phyloP scores from a whole-genome alignment of 2,888 invertebrate species.

The Apotomis turbidana region DNA sequence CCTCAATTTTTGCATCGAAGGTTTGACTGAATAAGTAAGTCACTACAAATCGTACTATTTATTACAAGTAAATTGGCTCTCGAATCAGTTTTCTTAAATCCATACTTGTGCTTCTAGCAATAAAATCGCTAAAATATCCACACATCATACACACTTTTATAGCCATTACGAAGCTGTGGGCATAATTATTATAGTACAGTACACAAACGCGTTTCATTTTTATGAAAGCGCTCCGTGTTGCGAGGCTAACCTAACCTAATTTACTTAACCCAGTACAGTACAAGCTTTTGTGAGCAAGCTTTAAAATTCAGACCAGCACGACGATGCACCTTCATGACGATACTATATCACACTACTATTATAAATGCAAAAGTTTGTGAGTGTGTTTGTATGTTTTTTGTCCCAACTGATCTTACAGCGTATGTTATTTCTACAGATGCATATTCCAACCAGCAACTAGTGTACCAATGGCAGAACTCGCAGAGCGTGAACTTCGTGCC shows the following conservation, averaged over 20 bases:
- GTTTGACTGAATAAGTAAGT: too few relatives aligned
- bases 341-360: too few relatives aligned
- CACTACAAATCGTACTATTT: too few relatives aligned
- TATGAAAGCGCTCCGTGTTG: constrained; percentile 3
- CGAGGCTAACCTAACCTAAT: constrained; percentile 10
- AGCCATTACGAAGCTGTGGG: neutral
- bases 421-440: constrained; percentile 85
- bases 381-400: too few relatives aligned
- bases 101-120: neutral
- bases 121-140: neutral
- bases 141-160: too few relatives aligned
- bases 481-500: constrained; percentile 93
- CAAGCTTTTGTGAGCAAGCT: constrained; percentile 6
- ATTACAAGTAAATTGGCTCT: too few relatives aligned
- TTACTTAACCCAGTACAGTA: constrained; percentile 7
- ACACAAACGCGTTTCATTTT: constrained; percentile 7
- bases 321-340: too few relatives aligned
- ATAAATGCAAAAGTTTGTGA: too few relatives aligned
- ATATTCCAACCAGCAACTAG: constrained; percentile 92
- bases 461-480: constrained; percentile 94
- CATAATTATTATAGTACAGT: neutral
- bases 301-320: neutral
- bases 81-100: too few relatives aligned
- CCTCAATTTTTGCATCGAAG: too few relatives aligned
- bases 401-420: too few relatives aligned